phyloP scores from a whole-genome alignment of 2,797 vertebrate species.

The Muscicapa striata region DNA sequence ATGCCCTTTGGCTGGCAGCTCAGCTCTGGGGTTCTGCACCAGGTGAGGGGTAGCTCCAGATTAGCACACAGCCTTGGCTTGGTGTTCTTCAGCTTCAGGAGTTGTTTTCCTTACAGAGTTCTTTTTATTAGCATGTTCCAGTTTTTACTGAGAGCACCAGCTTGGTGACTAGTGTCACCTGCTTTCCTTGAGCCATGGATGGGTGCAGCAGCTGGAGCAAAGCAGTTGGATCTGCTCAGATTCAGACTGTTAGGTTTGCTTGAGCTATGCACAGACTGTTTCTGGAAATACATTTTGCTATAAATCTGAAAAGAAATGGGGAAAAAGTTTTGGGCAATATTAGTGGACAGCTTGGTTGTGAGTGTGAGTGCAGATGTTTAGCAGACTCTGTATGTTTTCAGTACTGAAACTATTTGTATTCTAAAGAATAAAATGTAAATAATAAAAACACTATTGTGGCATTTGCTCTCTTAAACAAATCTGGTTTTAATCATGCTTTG shows the following conservation, averaged over 20 bases:
- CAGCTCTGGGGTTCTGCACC: neutral
- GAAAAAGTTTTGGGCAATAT: neutral
- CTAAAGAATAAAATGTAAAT: neutral
- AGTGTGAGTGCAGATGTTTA: neutral
- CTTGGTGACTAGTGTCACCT: fast-evolving
- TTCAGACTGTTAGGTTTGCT: neutral
- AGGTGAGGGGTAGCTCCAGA: neutral
- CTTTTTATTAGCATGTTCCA: fast-evolving
- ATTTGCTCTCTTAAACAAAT: neutral
- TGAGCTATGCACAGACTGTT: neutral
- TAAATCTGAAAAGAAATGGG: neutral
- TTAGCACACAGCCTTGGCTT: neutral
- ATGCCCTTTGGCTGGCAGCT: fast-evolving
- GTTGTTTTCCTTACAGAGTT: neutral
- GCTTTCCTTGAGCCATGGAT: neutral
- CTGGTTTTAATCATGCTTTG: neutral
- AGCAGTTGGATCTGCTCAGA: neutral
- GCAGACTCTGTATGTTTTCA: neutral
- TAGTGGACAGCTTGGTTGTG: neutral
- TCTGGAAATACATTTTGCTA: fast-evolving
- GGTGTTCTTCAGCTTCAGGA: neutral
- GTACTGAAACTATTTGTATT: neutral
- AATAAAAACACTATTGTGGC: neutral
- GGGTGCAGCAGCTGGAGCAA: neutral
- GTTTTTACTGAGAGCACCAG: neutral